These are phyloP conservation scores for Drosophila subobscura DNA, from an alignment of 1,140 invertebrate species.

Conservation along the genomic window DNA sequence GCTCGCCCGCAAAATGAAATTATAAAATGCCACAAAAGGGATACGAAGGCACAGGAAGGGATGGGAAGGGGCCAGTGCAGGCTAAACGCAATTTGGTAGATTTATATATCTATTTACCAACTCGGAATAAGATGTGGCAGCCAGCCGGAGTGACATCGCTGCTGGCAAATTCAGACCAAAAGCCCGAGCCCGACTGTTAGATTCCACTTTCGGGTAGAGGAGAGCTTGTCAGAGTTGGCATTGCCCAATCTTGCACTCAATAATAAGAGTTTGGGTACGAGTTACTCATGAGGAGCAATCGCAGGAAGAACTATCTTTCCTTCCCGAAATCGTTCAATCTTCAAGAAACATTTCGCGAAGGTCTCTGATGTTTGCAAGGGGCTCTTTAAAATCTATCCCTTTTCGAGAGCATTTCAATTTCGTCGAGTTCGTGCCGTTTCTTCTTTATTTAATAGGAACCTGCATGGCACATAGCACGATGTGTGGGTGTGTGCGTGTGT, in stretches of 20 bases:
- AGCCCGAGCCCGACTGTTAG: not conserved
- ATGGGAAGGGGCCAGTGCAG: no score
- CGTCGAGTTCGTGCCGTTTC: constrained; percentile 14
- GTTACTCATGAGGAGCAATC: no score
- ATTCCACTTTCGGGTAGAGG: no score
- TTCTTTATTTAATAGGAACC: constrained; percentile 42
- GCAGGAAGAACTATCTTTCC: no score
- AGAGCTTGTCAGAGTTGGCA: no score
- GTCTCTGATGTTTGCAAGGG: not conserved
- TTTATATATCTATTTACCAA: constrained; percentile 53
- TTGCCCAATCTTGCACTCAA: no score
- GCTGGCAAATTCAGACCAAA: constrained; percentile 1
- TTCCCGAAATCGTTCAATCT: no score
- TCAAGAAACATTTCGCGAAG: no score
- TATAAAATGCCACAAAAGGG: constrained; percentile 24
- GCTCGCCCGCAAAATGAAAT: constrained; percentile 27
- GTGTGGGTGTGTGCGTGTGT: not conserved
- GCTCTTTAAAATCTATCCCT: constrained; percentile 1
- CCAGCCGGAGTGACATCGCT: constrained; percentile 9
- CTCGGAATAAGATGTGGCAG: constrained; percentile 32
- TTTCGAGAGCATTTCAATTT: constrained; percentile 21
- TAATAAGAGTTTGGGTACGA: no score
- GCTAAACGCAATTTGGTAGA: constrained; percentile 45
- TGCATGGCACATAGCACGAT: not conserved
- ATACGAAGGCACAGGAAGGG: not conserved